Conservation (phyloP, 2,888 invertebrate species). For the Exephanes ischioxanthus region DNA sequence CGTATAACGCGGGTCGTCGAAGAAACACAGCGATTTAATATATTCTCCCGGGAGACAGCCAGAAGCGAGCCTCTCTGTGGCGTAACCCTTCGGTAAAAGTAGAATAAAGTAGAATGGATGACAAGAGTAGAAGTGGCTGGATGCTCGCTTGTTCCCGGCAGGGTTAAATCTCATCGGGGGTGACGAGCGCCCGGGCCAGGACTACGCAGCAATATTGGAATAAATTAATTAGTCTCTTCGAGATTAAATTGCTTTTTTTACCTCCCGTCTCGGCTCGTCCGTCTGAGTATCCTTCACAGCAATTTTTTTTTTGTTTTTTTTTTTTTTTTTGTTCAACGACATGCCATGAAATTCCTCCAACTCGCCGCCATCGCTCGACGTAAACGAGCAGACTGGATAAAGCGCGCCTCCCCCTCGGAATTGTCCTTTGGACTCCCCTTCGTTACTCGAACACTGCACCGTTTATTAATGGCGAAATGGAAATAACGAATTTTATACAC, state of each 20-base stretch:
- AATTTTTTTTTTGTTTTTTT: slow-evolving; percentile 24
- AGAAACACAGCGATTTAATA: not conserved
- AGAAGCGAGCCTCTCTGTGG: not conserved
- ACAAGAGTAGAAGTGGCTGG: slow-evolving; percentile 29
- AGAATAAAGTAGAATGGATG: slow-evolving; percentile 27
- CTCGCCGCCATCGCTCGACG: not conserved
- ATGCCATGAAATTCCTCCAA: slow-evolving; percentile 33
- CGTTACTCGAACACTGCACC: not conserved
- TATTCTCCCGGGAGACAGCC: not conserved
- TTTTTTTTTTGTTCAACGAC: slow-evolving; percentile 31
- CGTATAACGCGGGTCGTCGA: not conserved
- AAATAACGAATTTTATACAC: not conserved
- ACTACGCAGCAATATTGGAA: slow-evolving; percentile 60
- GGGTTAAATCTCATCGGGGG: slow-evolving; percentile 62
- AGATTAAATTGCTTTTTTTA: slow-evolving; percentile 64
- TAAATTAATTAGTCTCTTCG: slow-evolving; percentile 65
- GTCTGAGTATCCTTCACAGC: slow-evolving; percentile 2
- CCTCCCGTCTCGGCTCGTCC: slow-evolving; percentile 12
- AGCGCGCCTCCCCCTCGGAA: not conserved
- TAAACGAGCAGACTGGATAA: not conserved
- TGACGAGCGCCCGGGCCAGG: slow-evolving; percentile 13
- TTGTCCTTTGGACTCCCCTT: slow-evolving; percentile 11
- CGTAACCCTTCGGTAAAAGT: not conserved
- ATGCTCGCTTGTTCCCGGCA: slow-evolving; percentile 25
- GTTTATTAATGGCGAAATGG: not conserved